Percentiles rank a stretch among this genome's conserved stretches.
These are phyloP conservation scores for Globodera rostochiensis DNA, from an alignment of 1,140 invertebrate genomes.

Conservation along the genomic window DNA sequence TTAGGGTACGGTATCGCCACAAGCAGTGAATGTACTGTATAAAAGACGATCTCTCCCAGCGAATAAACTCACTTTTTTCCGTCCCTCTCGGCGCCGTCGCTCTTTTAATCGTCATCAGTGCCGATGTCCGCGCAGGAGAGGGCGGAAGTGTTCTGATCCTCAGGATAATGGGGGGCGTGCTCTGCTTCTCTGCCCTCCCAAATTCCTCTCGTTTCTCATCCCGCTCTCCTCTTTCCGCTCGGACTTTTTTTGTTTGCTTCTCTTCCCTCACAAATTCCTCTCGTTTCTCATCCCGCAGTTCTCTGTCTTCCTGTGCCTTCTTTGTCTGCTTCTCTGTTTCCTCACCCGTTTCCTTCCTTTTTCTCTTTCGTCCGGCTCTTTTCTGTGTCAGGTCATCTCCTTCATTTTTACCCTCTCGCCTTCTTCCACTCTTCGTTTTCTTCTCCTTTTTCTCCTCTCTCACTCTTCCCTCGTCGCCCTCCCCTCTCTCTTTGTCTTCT, in stretches of 20 bases:
- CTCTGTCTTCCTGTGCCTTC: neutral
- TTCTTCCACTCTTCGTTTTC: conserved; percentile 7
- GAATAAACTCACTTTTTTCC: neutral
- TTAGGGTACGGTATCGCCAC: neutral
- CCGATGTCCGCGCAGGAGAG: no score
- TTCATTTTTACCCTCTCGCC: neutral
- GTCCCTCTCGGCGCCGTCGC: neutral
- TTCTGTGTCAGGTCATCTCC: neutral
- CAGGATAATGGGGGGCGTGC: neutral
- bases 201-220: neutral
- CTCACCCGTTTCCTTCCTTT: neutral
- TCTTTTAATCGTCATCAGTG: neutral
- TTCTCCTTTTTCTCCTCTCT: conserved; percentile 1
- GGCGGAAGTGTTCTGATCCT: neutral
- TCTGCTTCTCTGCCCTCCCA: neutral
- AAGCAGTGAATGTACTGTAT: neutral
- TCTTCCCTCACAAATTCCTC: neutral
- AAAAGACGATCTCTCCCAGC: no score
- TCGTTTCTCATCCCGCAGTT: neutral
- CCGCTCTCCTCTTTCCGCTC: neutral
- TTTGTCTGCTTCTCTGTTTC: neutral
- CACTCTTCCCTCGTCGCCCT: neutral
- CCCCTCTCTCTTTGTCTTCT: neutral
- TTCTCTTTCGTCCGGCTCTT: neutral
- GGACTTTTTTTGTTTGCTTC: neutral